Base-by-base conservation (phyloP, 2,888 invertebrate species). In the Chalcosyrphus nemorum region DNA sequence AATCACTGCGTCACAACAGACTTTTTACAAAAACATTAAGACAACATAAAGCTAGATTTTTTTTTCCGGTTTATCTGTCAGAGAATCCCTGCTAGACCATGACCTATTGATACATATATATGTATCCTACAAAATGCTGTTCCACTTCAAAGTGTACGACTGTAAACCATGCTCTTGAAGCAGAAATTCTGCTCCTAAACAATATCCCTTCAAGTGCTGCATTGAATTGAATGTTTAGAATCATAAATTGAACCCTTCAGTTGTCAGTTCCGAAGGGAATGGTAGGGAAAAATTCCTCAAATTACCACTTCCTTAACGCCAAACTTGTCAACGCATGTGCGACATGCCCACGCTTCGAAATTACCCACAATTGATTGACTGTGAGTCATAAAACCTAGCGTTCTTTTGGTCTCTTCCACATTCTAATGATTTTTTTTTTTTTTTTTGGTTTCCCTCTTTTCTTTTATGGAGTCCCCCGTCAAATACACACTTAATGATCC, bases 231-330 rank as follows among this genome's bases (percentile, higher is more conserved):
- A 5, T 63, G 70, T 80, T 38, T 54, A 57, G 17, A 17, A 21
- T 57, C 27, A 65, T 80, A 72, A 72, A 72, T 80, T 54, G 27
- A 66, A n/a, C 65, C 24, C 52, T 57, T 50, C 27, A 17, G 41
- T 6, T 59, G 66, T 66, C 71, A 72, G 6, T 32, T 65, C 21
- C 6, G 19, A 27, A n/a, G n/a, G n/a, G n/a, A n/a, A n/a, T n/a
- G n/a, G n/a, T n/a, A n/a, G n/a, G n/a, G n/a, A n/a, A n/a, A 29
- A 50, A 70, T 65, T 50, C 15, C 35, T 71, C 65, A 59, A 81
- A 71, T 81, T 65, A 81, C 75, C 38, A 76, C 71, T 76, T 81
- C 81, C 81, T 66, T 13, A 71, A 50, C 38, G 38, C n/a, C 27
- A 17, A 24, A 43, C 66, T 81, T 61, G 57, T 70, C 41, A 65